Percentiles rank a stretch among this genome's conserved stretches.
Evolutionary conservation across 2,113 vertebrate species (phyloP).

Genomic region (Sporophila hypoxantha): DNA sequence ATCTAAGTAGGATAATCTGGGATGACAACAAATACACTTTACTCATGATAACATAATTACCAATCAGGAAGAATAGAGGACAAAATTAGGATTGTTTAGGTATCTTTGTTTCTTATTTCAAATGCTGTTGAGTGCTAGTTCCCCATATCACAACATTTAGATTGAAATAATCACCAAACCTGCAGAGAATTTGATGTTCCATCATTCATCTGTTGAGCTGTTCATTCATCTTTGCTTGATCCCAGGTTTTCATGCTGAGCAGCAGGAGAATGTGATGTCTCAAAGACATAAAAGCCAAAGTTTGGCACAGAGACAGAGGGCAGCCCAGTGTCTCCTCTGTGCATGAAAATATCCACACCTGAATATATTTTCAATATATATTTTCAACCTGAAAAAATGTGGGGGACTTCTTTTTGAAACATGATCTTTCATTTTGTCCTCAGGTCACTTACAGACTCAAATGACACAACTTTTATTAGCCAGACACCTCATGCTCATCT

Average conservation of each 20-base stretch:
- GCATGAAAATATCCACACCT: accelerated
- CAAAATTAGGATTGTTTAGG: neutral
- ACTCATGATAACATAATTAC: neutral
- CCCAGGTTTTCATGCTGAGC: neutral
- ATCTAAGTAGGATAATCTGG: neutral
- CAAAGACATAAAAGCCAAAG: neutral
- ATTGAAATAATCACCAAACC: neutral
- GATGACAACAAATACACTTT: neutral
- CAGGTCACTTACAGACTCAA: neutral
- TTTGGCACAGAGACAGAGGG: neutral
- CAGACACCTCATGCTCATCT: neutral
- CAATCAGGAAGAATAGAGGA: neutral
- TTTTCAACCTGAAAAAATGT: neutral
- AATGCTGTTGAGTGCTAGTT: neutral
- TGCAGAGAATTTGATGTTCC: neutral
- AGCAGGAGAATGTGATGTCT: neutral
- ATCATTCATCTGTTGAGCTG: neutral
- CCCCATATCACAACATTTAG: neutral
- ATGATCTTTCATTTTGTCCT: neutral
- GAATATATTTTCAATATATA: no score
- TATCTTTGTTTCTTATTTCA: neutral
- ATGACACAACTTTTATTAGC: neutral
- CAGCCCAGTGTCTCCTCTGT: neutral
- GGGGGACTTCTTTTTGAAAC: neutral
- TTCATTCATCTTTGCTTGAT: neutral